phyloP scores from a whole-genome alignment of 2,113 vertebrate species.

The Charadrius vociferus region DNA sequence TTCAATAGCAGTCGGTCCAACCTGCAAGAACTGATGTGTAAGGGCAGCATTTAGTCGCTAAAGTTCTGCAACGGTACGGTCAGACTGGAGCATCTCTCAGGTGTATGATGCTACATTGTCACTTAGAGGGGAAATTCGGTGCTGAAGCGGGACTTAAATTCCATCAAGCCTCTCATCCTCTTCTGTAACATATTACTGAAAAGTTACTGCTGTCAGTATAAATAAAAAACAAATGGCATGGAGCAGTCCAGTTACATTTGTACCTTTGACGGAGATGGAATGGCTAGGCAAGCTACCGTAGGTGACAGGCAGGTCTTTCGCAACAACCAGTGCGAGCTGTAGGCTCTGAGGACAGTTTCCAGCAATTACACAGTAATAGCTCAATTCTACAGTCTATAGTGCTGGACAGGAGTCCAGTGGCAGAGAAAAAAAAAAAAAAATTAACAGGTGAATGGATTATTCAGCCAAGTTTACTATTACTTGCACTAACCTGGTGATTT shows the following conservation, averaged over 20 bases:
- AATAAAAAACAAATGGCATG: neutral
- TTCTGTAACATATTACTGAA: fast-evolving
- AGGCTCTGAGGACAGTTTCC: neutral
- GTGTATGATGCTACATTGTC: neutral
- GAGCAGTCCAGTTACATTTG: neutral
- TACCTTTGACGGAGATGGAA: neutral
- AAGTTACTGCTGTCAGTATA: neutral
- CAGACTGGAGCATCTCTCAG: fast-evolving
- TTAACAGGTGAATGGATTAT: neutral
- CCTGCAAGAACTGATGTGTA: neutral
- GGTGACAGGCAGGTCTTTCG: neutral
- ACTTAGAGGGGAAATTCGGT: neutral
- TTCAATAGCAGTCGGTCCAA: neutral
- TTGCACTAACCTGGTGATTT: neutral
- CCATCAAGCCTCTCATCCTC: neutral
- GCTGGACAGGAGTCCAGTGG: neutral
- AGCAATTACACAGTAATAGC: neutral
- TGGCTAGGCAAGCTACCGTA: neutral
- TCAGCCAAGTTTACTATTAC: neutral
- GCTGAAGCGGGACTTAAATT: neutral
- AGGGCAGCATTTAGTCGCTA: neutral
- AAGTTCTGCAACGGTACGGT: neutral
- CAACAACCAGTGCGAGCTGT: neutral
- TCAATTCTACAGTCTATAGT: neutral
- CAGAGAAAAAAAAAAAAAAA: neutral